Conservation (phyloP, 37 sponge, comb jelly and placozoan genomes). For the Cladorhizidae sp. region DNA sequence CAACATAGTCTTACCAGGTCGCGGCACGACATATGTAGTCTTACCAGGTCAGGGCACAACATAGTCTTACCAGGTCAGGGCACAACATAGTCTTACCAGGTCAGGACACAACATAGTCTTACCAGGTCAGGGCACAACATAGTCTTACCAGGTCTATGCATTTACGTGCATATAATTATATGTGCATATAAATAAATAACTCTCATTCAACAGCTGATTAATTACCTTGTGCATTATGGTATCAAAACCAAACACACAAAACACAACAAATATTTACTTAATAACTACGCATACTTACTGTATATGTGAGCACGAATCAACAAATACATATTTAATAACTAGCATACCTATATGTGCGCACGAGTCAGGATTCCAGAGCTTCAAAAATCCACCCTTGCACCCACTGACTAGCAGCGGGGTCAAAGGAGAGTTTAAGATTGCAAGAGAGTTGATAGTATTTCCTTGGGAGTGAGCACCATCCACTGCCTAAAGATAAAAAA, state of each 20-base stretch:
- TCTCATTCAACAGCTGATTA: too few species aligned
- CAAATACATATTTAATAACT: constrained; percentile 16
- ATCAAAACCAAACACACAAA: background rate
- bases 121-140: too few species aligned
- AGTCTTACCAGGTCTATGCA: too few species aligned
- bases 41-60: too few species aligned
- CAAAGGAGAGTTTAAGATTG: constrained; percentile 16
- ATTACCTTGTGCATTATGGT: background rate
- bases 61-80: too few species aligned
- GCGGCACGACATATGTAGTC: too few species aligned
- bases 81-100: too few species aligned
- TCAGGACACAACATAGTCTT: too few species aligned
- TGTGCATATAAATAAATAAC: too few species aligned
- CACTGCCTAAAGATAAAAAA: constrained; percentile 31
- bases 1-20: too few species aligned
- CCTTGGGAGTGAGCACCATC: constrained; percentile 77
- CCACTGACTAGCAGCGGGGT: constrained; percentile 67
- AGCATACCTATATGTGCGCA: constrained; percentile 53
- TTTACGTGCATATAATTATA: too few species aligned
- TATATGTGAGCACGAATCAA: constrained; percentile 31
- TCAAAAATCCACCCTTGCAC: constrained; percentile 71
- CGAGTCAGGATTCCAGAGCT: constrained; percentile 55
- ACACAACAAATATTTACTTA: constrained; percentile 14
- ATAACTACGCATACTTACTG: constrained; percentile 38
- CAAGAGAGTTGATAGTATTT: constrained; percentile 68